Evolutionary conservation across 2,113 vertebrate genomes (phyloP).

Genomic region (Onychorhynchus coronatus): DNA sequence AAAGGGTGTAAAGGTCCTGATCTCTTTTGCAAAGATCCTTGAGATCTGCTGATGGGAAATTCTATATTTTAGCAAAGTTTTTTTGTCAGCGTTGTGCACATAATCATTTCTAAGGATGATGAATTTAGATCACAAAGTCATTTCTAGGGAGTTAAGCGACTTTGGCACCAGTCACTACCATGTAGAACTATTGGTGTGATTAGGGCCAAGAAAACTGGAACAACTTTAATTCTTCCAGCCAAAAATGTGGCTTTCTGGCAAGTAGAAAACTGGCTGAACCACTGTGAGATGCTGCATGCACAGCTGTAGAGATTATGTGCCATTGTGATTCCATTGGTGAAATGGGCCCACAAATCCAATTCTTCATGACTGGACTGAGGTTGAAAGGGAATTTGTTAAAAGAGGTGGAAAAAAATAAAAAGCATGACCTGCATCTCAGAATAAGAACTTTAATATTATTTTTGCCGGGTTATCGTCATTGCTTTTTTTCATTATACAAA

Average conservation of each 20-base stretch:
- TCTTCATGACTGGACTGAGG: neutral
- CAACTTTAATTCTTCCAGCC: neutral
- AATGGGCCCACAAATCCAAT: neutral
- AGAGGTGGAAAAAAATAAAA: neutral
- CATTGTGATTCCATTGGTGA: neutral
- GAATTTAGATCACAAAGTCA: neutral
- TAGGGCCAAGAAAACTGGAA: conserved; percentile 5
- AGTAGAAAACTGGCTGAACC: neutral
- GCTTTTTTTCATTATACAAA: neutral
- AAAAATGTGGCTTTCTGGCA: conserved; percentile 22
- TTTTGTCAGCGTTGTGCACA: neutral
- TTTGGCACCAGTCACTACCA: neutral
- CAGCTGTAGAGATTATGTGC: conserved; percentile 6
- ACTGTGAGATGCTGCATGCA: neutral
- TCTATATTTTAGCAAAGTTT: neutral
- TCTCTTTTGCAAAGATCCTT: neutral
- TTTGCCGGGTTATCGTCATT: neutral
- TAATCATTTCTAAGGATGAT: neutral
- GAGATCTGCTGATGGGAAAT: neutral
- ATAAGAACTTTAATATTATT: neutral
- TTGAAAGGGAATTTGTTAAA: neutral
- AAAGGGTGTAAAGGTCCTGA: neutral
- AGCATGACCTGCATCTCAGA: neutral
- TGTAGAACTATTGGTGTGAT: neutral
- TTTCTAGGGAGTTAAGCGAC: neutral